phyloP scores from a whole-genome alignment of 92 coral and sea anemone species.

The Zoanthus gigantus region DNA sequence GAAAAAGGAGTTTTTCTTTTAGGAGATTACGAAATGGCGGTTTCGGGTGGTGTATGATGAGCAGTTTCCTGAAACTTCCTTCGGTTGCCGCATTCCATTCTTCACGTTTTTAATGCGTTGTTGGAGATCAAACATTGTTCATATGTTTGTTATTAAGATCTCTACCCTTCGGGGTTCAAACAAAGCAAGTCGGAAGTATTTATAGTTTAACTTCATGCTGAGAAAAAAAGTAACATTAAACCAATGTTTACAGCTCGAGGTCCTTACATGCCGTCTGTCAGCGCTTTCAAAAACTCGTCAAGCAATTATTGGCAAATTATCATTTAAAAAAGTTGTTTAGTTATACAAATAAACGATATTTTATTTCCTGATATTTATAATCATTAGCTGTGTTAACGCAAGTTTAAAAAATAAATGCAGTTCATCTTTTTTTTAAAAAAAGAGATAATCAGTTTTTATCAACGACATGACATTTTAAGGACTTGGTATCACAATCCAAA shows the following conservation, averaged over 20 bases:
- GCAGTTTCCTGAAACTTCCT: not conserved
- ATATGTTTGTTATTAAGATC: not conserved
- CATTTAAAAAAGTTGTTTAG: no score
- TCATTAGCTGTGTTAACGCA: no score
- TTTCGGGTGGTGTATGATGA: not conserved
- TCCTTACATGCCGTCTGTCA: conserved; percentile 10
- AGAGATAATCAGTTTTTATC: no score
- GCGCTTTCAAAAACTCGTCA: not conserved
- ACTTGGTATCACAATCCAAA: no score
- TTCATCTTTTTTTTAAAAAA: no score
- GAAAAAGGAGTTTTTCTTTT: not conserved
- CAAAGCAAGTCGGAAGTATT: not conserved
- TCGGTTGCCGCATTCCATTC: not conserved
- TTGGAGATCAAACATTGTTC: not conserved
- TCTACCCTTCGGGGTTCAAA: not conserved
- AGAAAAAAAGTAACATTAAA: conserved; percentile 25
- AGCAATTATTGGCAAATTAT: not conserved
- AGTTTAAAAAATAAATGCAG: no score
- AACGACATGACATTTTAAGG: no score
- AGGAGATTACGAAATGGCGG: not conserved
- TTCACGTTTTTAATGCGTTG: no score
- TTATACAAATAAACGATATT: no score
- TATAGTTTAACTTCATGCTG: not conserved
- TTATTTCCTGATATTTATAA: no score
- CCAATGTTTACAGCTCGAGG: conserved; percentile 15